Evolutionary conservation across 35 echinoderm and acorn worm species (phyloP), one percentile per base, ranked within the genome.

Genomic region (Apostichopus parvimensis): DNA sequence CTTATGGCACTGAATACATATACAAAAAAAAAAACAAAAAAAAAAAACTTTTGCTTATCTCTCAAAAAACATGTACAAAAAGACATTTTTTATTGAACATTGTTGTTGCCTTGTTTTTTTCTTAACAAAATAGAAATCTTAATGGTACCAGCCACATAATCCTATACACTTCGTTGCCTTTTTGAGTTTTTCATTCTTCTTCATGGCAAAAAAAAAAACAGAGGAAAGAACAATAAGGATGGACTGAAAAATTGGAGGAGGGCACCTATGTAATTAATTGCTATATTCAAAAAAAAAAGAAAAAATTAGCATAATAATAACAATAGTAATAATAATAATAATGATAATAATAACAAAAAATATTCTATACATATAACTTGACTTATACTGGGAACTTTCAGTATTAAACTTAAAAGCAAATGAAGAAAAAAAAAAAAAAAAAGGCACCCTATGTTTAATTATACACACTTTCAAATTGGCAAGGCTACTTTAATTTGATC

Each of bases 101-200:
- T 83, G 54, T 83, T 83, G 13, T 45, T 45, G 34, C 34, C 34
- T 45, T 45, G 34, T 15, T 57, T 83, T 83, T 83, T 83, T 58
- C 80, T 83, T 83, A 80, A 83, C 80, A 83, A 83, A 83, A 83
- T 83, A 83, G 53, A 83, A 83, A 57, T 83, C 80, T 83, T 83
- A 73, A 83, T 83, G 80, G 80, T 83, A 57, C 80, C 80, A 83
- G 80, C 80, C 80, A 83, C 80, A 57, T 83, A 83, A 83, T 57
- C 57, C n/a, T 58, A 83, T 83, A 83, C 57, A 57, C 55, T 58
- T 83, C 80, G 80, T 83, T 83, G 80, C 80, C 80, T 57, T 57
- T 55, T 15, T 58, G 15, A 82, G 23, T n/a, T 55, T 83, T 45
- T 45, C 34, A 45, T 45, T 45, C 34, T 83, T 83, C 13, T n/a